Evolutionary conservation across 2,797 vertebrate species (phyloP).

Genomic region (Nannoperca obscura): DNA sequence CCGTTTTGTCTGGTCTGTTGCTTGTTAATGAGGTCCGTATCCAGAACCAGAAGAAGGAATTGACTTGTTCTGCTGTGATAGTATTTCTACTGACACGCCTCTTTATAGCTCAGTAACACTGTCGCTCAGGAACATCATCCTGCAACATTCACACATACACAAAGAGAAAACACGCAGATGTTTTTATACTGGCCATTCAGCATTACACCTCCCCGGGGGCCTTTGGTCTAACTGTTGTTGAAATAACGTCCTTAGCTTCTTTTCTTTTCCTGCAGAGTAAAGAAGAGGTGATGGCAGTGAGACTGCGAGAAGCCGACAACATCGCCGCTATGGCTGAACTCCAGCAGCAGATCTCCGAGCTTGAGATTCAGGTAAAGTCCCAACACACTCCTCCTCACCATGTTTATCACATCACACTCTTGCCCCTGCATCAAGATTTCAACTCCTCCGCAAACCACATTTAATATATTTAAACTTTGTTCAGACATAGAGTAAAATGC

Average conservation of each 20-base stretch:
- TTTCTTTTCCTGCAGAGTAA: constrained; percentile 88
- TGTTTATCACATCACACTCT: constrained; percentile 1
- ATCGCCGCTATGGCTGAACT: constrained; percentile 98
- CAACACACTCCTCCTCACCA: neutral
- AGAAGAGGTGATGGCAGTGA: constrained; percentile 97
- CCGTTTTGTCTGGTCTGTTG: constrained; percentile 21
- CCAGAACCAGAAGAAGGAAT: constrained; percentile 45
- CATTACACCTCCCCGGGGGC: neutral
- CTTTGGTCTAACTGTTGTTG: neutral
- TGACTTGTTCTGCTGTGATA: constrained; percentile 21
- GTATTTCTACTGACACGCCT: constrained; percentile 2
- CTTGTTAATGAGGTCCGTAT: constrained; percentile 27
- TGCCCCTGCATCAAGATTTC: neutral
- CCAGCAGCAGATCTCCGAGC: constrained; percentile 96
- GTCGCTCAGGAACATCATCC: neutral
- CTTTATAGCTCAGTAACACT: neutral
- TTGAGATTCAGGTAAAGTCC: constrained; percentile 95
- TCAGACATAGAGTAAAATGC: constrained; percentile 1
- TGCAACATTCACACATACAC: neutral
- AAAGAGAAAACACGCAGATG: constrained; percentile 9
- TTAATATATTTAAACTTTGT: neutral
- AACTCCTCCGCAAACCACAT: constrained; percentile 35
- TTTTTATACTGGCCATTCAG: constrained; percentile 2
- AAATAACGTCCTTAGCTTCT: neutral
- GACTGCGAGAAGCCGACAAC: constrained; percentile 96